Evolutionary conservation across 2,797 vertebrate species (phyloP).

Genomic region (Pantherophis alleghaniensis): DNA sequence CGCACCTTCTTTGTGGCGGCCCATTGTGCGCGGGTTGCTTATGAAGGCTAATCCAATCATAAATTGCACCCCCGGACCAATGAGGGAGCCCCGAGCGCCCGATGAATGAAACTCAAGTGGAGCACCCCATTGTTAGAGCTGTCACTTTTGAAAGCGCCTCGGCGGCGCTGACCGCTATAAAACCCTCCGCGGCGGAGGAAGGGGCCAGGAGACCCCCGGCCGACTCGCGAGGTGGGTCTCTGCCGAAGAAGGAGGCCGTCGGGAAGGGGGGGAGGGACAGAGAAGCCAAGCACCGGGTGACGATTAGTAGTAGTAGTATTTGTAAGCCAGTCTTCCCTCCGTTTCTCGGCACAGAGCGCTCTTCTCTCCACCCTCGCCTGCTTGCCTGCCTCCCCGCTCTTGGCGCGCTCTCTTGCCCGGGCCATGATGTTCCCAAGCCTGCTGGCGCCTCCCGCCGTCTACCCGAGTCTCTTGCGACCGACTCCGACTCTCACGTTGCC

Average conservation of each 20-base stretch:
- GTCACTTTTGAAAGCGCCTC: constrained; percentile 84
- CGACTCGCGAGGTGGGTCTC: constrained; percentile 70
- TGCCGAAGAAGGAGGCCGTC: constrained; percentile 45
- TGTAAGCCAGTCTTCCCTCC: not conserved
- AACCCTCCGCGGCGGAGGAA: constrained; percentile 73
- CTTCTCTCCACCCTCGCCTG: not conserved
- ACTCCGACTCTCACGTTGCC: constrained; percentile 82
- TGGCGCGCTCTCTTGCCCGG: not conserved
- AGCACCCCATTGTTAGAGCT: constrained; percentile 92
- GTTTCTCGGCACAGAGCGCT: not conserved
- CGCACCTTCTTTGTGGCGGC: constrained; percentile 81
- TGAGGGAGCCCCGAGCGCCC: constrained; percentile 76
- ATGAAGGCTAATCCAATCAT: constrained; percentile 99
- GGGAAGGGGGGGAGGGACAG: not conserved
- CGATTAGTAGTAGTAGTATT: not conserved
- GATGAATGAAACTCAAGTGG: constrained; percentile 89
- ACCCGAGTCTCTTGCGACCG: constrained; percentile 84
- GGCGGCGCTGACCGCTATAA: constrained; percentile 83
- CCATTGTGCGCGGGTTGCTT: constrained; percentile 86
- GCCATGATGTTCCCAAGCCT: constrained; percentile 93
- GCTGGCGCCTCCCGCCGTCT: constrained; percentile 87
- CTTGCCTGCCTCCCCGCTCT: not conserved
- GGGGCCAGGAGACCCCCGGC: constrained; percentile 52
- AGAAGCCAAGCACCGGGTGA: not conserved
- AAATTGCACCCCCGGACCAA: constrained; percentile 90